phyloP scores from a whole-genome alignment of 2,888 invertebrate genomes.

The Scaptomyza parva region DNA sequence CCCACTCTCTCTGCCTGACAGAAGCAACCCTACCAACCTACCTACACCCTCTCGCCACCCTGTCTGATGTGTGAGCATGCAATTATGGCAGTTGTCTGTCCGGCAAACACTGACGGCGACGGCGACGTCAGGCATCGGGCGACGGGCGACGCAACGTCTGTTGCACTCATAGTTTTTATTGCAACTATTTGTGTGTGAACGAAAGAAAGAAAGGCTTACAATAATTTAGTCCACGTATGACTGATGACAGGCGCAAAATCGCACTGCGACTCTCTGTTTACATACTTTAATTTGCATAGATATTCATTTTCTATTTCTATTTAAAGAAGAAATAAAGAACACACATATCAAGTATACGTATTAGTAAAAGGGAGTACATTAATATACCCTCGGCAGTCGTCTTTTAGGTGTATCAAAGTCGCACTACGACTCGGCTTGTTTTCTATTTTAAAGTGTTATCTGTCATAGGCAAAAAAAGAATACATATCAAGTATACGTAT shows the following conservation, averaged over 20 bases:
- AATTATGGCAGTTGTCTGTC: constrained; percentile 57
- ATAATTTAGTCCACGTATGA: constrained; percentile 37
- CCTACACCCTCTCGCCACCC: no score
- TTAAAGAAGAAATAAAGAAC: no score
- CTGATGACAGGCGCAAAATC: background rate
- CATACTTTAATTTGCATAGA: background rate
- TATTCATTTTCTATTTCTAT: no score
- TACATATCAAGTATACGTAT: background rate
- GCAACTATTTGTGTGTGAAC: constrained; percentile 12
- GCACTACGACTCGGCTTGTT: no score
- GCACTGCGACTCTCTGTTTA: background rate
- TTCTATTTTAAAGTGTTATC: no score
- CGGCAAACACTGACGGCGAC: constrained; percentile 2
- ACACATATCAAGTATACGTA: background rate
- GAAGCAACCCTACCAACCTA: background rate
- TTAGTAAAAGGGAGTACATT: background rate
- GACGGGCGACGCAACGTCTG: no score
- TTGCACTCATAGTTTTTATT: constrained; percentile 7
- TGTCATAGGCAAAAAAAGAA: no score
- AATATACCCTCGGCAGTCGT: no score
- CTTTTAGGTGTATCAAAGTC: no score
- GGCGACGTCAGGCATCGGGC: no score
- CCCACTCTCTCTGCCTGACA: constrained; percentile 1
- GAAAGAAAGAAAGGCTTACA: constrained; percentile 37
- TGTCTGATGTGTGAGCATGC: constrained; percentile 49